phyloP scores from a whole-genome alignment of 2,113 vertebrate genomes.

The Lontra canadensis region DNA sequence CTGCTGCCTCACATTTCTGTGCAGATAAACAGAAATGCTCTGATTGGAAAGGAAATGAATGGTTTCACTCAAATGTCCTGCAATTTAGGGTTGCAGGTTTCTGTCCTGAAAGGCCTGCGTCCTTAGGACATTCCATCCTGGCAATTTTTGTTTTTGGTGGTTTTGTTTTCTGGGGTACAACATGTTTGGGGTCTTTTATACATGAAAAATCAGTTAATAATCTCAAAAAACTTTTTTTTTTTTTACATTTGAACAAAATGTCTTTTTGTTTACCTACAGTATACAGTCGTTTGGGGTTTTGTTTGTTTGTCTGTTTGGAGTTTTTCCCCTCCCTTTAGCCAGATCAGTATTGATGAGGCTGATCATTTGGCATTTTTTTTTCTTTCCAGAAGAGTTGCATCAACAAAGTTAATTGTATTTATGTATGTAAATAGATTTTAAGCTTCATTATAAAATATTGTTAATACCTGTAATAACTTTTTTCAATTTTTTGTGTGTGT shows the following conservation, averaged over 20 bases:
- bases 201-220: constrained; percentile 42
- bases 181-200: constrained; percentile 44
- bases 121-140: constrained; percentile 78
- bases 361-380: constrained; percentile 69
- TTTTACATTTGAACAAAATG: constrained; percentile 73
- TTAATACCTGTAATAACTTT: constrained; percentile 86
- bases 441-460: constrained; percentile 85
- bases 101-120: constrained; percentile 56
- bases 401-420: constrained; percentile 88
- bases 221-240: constrained; percentile 60
- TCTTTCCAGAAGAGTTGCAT: constrained; percentile 81
- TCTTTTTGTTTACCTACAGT: constrained; percentile 72
- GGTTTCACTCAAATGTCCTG: constrained; percentile 67
- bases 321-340: constrained; percentile 51
- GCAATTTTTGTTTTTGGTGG: constrained; percentile 52
- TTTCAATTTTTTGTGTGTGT: constrained; percentile 78
- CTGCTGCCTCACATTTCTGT: constrained; percentile 31
- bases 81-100: constrained; percentile 55
- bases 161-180: neutral
- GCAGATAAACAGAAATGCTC: constrained; percentile 42
- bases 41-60: constrained; percentile 62
- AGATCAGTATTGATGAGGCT: constrained; percentile 73
- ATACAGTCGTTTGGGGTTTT: neutral
- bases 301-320: constrained; percentile 29
- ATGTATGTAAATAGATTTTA: constrained; percentile 90